Base-by-base conservation (phyloP, 1,140 invertebrate species). In the Drosophila virilis region DNA sequence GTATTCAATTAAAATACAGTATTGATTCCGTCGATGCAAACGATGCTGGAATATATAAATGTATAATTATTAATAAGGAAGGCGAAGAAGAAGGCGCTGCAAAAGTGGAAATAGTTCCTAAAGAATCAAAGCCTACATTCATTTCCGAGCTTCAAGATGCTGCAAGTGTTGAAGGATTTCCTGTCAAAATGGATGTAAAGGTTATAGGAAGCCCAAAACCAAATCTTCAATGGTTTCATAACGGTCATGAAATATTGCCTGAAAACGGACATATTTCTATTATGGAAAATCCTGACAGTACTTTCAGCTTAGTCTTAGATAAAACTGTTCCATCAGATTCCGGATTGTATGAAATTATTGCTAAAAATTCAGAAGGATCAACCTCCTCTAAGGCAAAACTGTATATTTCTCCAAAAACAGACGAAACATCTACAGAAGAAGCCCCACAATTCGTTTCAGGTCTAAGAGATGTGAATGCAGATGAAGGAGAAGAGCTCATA, bases 121-220 rank as follows among this genome's bases (percentile, higher is more conserved):
- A 94, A 75, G 96, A 96, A 67, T 95, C 94, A 33, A 95, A 95
- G 91, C 96, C 96, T 1, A 94, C 94, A 9, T 97, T 97, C 85
- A 92, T 95, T 1, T 93, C 94, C 1, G 95, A 95, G 28, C 92
- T 97, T 3, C 94, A 95, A 69, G 96, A 96, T 9, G 91, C 94
- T 9, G 95, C 94, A n/a, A 96, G 96, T 12, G 95, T 97, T 15
- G 96, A 97, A 93, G 96, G 96, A 1, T 97, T 96, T 88, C 96
- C 96, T 0, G 95, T 94, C 1, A 97, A 96, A 82, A 92, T 97
- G 75, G 95, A 96, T 86, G 95, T 97, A 28, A 96, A 97, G 82
- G 94, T 95, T 7, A 86, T 94, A 40, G 97, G 96, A 15, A 95
- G 95, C 92, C 97, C 97, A 10, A 85, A 92, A 15, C 96, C 97